Evolutionary conservation across 1,140 invertebrate species (phyloP), one percentile per base, ranked within the genome.

Genomic region (Orussus abietinus): DNA sequence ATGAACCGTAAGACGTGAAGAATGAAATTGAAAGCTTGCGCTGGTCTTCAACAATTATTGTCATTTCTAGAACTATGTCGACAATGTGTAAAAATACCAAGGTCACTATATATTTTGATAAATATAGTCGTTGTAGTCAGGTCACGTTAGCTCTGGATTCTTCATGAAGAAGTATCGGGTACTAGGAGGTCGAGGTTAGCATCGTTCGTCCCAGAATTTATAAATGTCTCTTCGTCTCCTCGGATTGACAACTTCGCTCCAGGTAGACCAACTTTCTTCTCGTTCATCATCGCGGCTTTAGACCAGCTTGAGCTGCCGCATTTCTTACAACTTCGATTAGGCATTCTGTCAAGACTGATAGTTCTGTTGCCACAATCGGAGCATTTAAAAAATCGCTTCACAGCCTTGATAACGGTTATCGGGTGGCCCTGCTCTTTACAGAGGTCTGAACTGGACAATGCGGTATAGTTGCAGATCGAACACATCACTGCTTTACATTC

Each of bases 361-460:
- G 86, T 92, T 51, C 92, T 80, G 56, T 89, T 86, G 19, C 81
- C 83, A 69, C 93, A 97, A 59, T 91, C 80, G 14, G 77, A 77
- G 72, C 93, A 96, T 65, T 88, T 86, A 68, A 93, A 97, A 66
- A 96, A 96, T 44, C 90, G 77, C 59, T 96, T 96, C 11, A 82
- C 77, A 1, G 86, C 84, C 60, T 91, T 81, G 6, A 85, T 76
- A 1, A 86, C 78, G 67, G 83, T 86, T 0, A 94, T 57, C 0
- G 79, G 77, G 75, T 97, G 93, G 25, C 79, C 74, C 54, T 92
- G 81, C 47, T 82, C 75, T 65, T 90, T 92, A 59, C 93, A 97
- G 4, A 79, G 67, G 38, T 95, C 89, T 5, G 86, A 80, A 4
- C 86, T 83, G 3, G 87, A 89, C 56, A 92, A 87, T 20, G 86